A percentile compares a stretch with the other conserved stretches of the same genome.
Conservation (phyloP, 2,888 invertebrate species). For the Amorpha juglandis region DNA sequence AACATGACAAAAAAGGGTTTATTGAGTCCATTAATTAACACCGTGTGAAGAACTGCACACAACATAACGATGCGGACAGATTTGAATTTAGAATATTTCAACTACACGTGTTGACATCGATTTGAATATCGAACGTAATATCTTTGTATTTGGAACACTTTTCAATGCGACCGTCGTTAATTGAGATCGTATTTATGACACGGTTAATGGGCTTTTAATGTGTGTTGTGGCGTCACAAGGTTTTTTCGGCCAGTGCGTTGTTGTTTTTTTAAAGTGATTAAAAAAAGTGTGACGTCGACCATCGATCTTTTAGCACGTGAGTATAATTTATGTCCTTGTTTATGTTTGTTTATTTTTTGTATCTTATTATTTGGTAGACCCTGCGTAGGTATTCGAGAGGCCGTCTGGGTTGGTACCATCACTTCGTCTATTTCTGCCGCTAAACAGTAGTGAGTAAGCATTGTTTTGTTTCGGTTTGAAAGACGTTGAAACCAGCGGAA, state of each 20-base stretch:
- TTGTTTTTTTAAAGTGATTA: conserved; percentile 1
- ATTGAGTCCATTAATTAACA: background rate
- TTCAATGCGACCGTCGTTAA: conserved; percentile 10
- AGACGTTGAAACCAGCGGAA: no score
- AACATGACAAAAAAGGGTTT: background rate
- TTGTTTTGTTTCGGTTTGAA: no score
- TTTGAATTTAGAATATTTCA: background rate
- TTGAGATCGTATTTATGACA: conserved; percentile 7
- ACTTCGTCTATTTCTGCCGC: no score
- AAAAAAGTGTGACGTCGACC: conserved; percentile 7
- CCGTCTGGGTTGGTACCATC: no score
- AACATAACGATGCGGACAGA: background rate
- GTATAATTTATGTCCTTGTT: conserved; percentile 13
- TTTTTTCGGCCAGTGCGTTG: conserved; percentile 6
- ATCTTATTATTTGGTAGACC: no score
- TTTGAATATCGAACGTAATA: conserved; percentile 19
- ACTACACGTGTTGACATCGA: background rate
- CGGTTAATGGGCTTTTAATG: conserved; percentile 19
- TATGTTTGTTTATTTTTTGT: background rate
- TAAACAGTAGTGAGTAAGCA: no score
- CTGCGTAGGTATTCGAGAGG: no score
- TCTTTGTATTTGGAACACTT: conserved; percentile 4
- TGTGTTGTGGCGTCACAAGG: conserved; percentile 14
- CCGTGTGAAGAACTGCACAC: background rate
- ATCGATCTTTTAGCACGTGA: conserved; percentile 15